phyloP scores from a whole-genome alignment of 1,140 invertebrate genomes.

The Acyrthosiphon pisum region DNA sequence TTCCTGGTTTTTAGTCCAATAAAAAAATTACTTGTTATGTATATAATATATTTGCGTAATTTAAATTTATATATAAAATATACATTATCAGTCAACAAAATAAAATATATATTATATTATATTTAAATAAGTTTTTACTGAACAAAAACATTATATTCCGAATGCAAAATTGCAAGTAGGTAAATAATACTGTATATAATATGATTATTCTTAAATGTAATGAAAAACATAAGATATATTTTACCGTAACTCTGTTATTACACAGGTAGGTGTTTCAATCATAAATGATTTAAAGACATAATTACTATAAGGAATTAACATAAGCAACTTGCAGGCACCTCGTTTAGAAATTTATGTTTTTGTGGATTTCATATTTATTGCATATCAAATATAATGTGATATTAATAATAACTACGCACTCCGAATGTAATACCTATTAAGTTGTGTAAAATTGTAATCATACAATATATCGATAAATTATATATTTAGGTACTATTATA shows the following conservation, averaged over 20 bases:
- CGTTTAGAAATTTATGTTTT: not conserved
- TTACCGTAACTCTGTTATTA: not conserved
- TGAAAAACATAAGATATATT: not conserved
- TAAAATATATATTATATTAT: not conserved
- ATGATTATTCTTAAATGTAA: not conserved
- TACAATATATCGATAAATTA: not conserved
- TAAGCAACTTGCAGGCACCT: not conserved
- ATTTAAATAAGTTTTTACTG: not conserved
- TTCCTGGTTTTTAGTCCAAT: not conserved
- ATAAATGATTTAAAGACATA: not conserved
- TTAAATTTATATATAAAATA: not conserved
- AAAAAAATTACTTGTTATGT: slow-evolving; percentile 1
- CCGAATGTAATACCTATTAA: not conserved
- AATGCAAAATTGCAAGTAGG: not conserved
- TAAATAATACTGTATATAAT: not conserved
- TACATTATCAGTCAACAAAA: not conserved
- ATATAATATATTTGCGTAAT: not conserved
- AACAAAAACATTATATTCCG: not conserved
- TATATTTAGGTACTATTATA: not conserved
- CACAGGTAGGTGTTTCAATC: not conserved
- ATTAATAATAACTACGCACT: not conserved
- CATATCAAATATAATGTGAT: not conserved
- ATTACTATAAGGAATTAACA: not conserved
- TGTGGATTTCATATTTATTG: not conserved
- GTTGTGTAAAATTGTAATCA: not conserved